These are phyloP conservation scores for Aethina tumida DNA, from an alignment of 1,140 invertebrate genomes.

Conservation along the genomic window DNA sequence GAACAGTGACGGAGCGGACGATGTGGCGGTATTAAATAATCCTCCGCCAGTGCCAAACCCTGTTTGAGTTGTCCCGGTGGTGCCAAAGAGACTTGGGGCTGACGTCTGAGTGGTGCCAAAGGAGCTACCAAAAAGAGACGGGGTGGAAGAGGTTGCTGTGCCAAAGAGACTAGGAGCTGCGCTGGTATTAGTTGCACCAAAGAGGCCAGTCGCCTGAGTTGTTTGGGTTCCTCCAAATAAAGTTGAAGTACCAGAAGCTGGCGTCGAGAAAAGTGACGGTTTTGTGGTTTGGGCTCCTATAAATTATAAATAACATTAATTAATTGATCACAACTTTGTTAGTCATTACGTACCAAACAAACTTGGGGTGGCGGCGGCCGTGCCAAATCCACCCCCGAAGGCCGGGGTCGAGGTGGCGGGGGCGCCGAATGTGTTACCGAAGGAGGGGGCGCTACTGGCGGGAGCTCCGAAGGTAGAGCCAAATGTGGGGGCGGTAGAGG, in stretches of 20 bases:
- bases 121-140: conserved; percentile 29
- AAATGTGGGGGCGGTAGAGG: conserved; percentile 15
- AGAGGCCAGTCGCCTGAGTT: conserved; percentile 35
- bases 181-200: conserved; percentile 12
- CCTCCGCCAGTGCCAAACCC: conserved; percentile 28
- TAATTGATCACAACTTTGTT: conserved; percentile 25
- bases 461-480: conserved; percentile 38
- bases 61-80: conserved; percentile 14
- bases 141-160: conserved; percentile 21
- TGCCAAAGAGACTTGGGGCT: conserved; percentile 30
- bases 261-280: conserved; percentile 33
- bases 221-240: conserved; percentile 22
- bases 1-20: conserved; percentile 31
- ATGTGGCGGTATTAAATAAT: conserved; percentile 19
- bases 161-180: conserved; percentile 24
- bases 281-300: conserved; percentile 33
- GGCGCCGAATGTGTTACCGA: conserved; percentile 32
- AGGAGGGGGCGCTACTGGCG: conserved; percentile 32
- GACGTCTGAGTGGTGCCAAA: conserved; percentile 27
- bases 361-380: conserved; percentile 22
- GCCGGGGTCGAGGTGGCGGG: conserved; percentile 23
- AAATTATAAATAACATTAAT: conserved; percentile 2
- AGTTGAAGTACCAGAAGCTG: conserved; percentile 23
- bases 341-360: conserved; percentile 32
- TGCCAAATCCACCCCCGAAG: conserved; percentile 36